These are phyloP conservation scores for Alentia gelatinosa DNA, from an alignment of 2,888 invertebrate genomes.

Conservation along the genomic window DNA sequence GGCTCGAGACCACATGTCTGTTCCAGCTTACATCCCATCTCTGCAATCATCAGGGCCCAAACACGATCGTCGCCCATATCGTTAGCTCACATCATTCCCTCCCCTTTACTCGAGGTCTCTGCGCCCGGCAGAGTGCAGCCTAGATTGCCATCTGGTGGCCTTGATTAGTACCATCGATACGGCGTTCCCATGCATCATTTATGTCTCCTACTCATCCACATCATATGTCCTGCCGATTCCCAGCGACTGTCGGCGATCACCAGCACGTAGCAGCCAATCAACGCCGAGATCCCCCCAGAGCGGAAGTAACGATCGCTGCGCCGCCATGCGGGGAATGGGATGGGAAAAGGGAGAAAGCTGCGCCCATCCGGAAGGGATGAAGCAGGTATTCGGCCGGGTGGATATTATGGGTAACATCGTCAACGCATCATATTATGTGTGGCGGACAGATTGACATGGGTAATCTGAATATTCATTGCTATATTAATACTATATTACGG, in stretches of 20 bases:
- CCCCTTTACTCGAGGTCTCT: background rate
- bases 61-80: background rate
- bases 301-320: background rate
- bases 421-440: background rate
- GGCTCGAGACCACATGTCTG: too few relatives aligned
- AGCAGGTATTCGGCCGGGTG: background rate
- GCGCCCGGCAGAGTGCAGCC: background rate
- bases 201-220: background rate
- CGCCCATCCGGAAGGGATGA: background rate
- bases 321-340: slow-evolving; percentile 3
- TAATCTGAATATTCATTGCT: background rate
- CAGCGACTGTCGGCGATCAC: background rate
- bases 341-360: slow-evolving; percentile 7
- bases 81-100: background rate
- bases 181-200: background rate
- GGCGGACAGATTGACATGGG: background rate
- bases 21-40: too few relatives aligned
- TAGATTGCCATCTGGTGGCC: background rate
- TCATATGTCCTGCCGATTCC: background rate
- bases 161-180: background rate
- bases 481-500: too few relatives aligned
- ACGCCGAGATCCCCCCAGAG: background rate
- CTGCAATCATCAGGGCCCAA: background rate
- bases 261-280: background rate
- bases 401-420: background rate